phyloP scores from a whole-genome alignment of 1,140 invertebrate species.

The Camponotus floridanus region DNA sequence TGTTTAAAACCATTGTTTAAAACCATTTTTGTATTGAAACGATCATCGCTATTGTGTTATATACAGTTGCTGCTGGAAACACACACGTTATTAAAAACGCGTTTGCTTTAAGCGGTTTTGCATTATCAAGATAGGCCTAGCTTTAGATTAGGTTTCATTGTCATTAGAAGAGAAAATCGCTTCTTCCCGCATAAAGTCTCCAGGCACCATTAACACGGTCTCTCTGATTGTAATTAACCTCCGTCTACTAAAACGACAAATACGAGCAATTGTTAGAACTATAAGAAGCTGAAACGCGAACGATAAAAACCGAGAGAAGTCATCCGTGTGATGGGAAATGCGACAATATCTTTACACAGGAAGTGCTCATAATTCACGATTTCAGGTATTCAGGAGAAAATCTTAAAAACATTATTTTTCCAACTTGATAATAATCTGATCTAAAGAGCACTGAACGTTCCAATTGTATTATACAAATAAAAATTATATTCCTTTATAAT shows the following conservation, averaged over 20 bases:
- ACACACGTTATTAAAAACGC: neutral
- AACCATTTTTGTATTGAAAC: neutral
- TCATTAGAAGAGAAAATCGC: constrained; percentile 24
- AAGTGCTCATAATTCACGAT: constrained; percentile 3
- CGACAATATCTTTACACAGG: constrained; percentile 35
- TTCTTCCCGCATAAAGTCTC: constrained; percentile 2
- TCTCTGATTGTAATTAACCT: constrained; percentile 57
- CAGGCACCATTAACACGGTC: constrained; percentile 34
- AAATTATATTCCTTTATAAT: neutral
- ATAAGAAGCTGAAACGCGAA: constrained; percentile 2
- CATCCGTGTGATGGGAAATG: constrained; percentile 47
- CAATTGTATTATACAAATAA: constrained; percentile 22
- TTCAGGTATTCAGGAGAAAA: constrained; percentile 13
- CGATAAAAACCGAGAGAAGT: constrained; percentile 56
- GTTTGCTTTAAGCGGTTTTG: constrained; percentile 5
- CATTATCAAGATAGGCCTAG: neutral
- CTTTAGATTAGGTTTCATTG: neutral
- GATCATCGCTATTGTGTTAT: neutral
- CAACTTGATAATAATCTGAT: neutral
- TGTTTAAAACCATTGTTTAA: no score
- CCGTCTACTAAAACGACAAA: constrained; percentile 22
- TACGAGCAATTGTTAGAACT: constrained; percentile 53
- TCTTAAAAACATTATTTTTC: constrained; percentile 29
- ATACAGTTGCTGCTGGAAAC: neutral
- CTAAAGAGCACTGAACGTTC: neutral